Base-by-base conservation (phyloP, 2,797 vertebrate species). In the Anguilla megastoma region DNA sequence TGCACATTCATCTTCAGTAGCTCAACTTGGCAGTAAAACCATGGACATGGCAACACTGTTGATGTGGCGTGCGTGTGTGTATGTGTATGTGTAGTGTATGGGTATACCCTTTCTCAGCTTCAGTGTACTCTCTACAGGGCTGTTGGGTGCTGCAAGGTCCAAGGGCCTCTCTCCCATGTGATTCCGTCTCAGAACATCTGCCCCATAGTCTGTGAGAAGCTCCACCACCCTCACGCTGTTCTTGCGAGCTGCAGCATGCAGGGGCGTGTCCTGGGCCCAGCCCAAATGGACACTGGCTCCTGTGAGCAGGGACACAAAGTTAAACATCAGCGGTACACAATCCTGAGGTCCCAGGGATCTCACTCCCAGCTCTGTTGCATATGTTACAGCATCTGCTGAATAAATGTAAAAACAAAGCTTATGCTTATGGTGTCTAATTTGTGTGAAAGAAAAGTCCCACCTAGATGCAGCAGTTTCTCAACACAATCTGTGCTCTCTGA, bases 151-250 rank as follows among this genome's bases (percentile, higher is more conserved):
- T 0, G 96, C 95, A 90, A 98, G 93, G 21, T 98, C 97, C 86
- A 98, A 93, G 0, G 98, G 95, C 80, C 95, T 96, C 91, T 97
- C 96, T 21, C 96, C 95, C 48, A 97, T 96, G 0, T 95, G 91
- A 12, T 99, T 98, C 92, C 94, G 97, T 89, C 93, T 92, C 89
- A 92, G 97, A 0, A 90, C 71, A 85, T 97, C 95, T 60, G 98
- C 98, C 30, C 98, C 98, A 0, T 97, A 98, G 90, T 98, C 97
- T 50, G 94, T 93, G 89, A 99, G 95, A 69, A 98, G 88, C 87
- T 95, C 85, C 24, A 97, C 94, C 1, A 97, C 66, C 7, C 95
- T 93, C 27, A 89, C 92, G 0, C 89, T 96, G 83, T 94, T 95
- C 56, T 92, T 95, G 86, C 92, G 94, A 0, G 95, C 96, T 0